Base-by-base conservation (phyloP, 1,140 invertebrate genomes). In the Caenorhabditis remanei region DNA sequence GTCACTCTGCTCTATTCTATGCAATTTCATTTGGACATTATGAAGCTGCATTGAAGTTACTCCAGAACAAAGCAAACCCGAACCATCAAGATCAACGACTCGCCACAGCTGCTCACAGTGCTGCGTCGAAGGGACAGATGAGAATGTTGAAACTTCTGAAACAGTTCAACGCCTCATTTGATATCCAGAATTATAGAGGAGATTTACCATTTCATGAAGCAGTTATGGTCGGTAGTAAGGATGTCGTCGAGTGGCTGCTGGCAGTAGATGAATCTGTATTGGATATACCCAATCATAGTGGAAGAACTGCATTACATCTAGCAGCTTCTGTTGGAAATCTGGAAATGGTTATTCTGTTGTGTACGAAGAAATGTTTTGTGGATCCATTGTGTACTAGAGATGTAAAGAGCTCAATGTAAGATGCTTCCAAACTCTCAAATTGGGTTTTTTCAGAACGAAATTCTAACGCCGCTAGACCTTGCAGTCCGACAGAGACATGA, bases 191-290 rank as follows among this genome's bases (percentile, higher is more conserved):
- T 92, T 95, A 96, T 11, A 95, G 96, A 90, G 97, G 97, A 0
- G 96, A 98, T 93, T 94, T 96, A 75, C 96, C 97, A 0, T 93
- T 98, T 19, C 98, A 99, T 93, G 98, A 99, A 93, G 97, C 98
- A 0, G 96, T 98, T 0, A 95, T 96, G 53, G 97, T 96, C 0
- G 97, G 97, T 6, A 94, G 97, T 87, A 95, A 96, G 87, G 91
- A 92, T 65, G 82, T 91, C 13, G 90, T 92, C 24, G 90, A 93
- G 41, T 98, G 97, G 97, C 93, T 98, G 9, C 93, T 97, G 41
- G 95, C 95, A 48, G 95, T 96, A 89, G 94, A 96, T 86, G 96
- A 96, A 0, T 96, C 96, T 65, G 95, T 96, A 87, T 95, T 97
- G 0, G 96, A 98, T 92, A 95, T 95, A 19, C 95, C 96, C 14